Evolutionary conservation across 2,888 invertebrate species (phyloP), one percentile per base, ranked within the genome.

Genomic region (Pomacea canaliculata): DNA sequence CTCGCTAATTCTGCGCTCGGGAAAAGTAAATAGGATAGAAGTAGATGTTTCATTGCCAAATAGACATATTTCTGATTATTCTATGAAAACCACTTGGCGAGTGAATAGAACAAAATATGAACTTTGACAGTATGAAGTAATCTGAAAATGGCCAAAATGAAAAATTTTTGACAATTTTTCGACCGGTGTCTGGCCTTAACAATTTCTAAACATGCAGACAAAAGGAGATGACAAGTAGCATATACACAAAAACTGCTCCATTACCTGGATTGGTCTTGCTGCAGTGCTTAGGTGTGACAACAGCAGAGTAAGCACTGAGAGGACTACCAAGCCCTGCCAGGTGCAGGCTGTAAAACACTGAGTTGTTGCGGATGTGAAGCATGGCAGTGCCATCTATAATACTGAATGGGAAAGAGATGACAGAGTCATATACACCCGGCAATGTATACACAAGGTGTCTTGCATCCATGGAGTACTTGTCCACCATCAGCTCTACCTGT

Each of bases 391-490:
- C 85, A 71, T 85, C 83, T 10, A 81, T 82, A 16, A 85, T 81
- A 74, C 85, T 85, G 78, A 85, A 83, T 16, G 87, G 86, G 77
- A 81, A 86, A 10, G 86, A 84, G 77, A 86, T 83, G 37, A 85
- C 51, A 12, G 83, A 82, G 79, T 87, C 86, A 67, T 82, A 80
- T 16, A 84, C 68, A 0, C 84, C 82, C 1, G 88, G 88, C 69
- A 88, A 77, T 18, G 83, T 81, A 73, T 85, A 86, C 48, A 84
- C 80, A 72, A 88, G 77, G 76, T 87, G 86, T 23, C 85, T 81
- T 1, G 79, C 78, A 48, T 83, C 83, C 74, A 78, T 82, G 63
- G 74, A 77, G 70, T 85, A 86, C 51, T 83, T 76, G 71, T 88
- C 87, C 7, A 80, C 83, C 27, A 81, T 79, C 19, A 88, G 81